Base-by-base conservation (phyloP, 92 coral and sea anemone genomes). In the Paragorgia papillata region DNA sequence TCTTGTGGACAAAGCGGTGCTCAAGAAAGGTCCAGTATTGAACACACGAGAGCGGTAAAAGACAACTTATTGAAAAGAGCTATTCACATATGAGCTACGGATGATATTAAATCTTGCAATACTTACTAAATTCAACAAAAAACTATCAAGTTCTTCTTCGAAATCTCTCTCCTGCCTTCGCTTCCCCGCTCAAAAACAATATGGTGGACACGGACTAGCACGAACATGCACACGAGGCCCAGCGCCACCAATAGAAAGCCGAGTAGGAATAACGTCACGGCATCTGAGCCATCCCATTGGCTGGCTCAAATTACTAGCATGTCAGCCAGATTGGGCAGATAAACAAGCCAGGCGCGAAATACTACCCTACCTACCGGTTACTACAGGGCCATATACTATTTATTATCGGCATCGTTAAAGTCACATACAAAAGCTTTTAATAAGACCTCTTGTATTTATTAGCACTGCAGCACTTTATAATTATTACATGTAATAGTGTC, bases 211-310 rank as follows among this genome's bases (percentile, higher is more conserved):
- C 18, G 28, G 14, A 19, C 12, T 25, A 58, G 33, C 55, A 40
- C 32, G 7, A 40, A 40, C 17, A n/a, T 25, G 2, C 46, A 21
- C 73, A 41, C 58, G 75, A 48, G 75, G 35, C 31, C 34, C 7
- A 13, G 4, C 22, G 1, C 39, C 13, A 37, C 75, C 75, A 68
- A 68, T 68, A 54, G 33, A 26, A 68, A 12, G 1, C 21, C 7
- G 58, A 68, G 14, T 1, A n/a, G 7, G 41, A 14, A 13, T 68
- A 48, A 67, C 57, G 74, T 67, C 25, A 68, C 1, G 21, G 0
- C 26, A 2, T 20, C 5, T 7, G 21, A 68, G 75, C n/a, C 43
- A 37, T 68, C 75, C 32, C 40, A 68, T 68, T 68, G 75, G 75
- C 24, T 49, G 7, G 15, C 34, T 10, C 28, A 20, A 39, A n/a